phyloP scores from a whole-genome alignment of 2,888 invertebrate genomes.

The Dysmachus trigonus region DNA sequence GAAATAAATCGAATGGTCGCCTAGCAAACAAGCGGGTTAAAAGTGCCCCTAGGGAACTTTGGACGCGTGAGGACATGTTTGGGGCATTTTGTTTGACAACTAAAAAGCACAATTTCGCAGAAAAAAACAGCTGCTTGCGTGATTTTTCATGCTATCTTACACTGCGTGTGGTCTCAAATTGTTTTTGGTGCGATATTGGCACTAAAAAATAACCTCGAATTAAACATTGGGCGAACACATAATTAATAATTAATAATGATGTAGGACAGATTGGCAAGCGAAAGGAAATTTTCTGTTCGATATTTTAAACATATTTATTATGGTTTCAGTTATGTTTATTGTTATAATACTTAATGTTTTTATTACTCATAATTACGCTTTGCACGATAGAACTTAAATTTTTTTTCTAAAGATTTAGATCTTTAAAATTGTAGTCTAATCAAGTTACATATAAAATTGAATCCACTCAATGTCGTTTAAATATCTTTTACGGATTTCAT shows the following conservation, averaged over 20 bases:
- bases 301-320: too few species aligned
- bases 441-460: too few species aligned
- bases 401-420: too few species aligned
- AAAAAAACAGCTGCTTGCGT: not conserved
- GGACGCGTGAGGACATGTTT: not conserved
- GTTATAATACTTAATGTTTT: too few species aligned
- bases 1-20: constrained; percentile 2
- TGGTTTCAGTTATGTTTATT: too few species aligned
- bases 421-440: too few species aligned
- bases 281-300: not conserved
- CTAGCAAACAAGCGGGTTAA: not conserved
- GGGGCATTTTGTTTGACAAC: not conserved
- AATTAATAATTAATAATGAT: not conserved
- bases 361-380: too few species aligned
- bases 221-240: not conserved
- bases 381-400: too few species aligned
- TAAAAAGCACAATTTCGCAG: not conserved
- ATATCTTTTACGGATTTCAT: too few species aligned
- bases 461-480: too few species aligned
- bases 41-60: not conserved
- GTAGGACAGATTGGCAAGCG: not conserved
- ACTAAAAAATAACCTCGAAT: not conserved
- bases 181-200: not conserved
- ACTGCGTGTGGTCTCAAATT: not conserved
- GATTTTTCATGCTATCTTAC: not conserved